phyloP scores from a whole-genome alignment of 2,113 vertebrate genomes.

The Microcebus tavaratra region DNA sequence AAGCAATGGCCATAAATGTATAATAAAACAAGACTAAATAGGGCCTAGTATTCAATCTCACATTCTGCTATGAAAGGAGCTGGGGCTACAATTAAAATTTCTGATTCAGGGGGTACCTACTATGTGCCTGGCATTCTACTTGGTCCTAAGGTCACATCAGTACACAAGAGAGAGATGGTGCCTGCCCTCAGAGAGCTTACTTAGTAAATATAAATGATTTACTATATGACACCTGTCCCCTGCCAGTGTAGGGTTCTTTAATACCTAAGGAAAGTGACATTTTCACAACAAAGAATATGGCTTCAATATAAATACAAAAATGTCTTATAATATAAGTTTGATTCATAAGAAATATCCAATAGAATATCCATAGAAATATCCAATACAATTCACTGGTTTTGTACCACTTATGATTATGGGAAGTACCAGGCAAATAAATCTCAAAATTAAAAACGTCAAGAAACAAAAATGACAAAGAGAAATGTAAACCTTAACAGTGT shows the following conservation, averaged over 20 bases:
- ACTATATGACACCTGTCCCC: neutral
- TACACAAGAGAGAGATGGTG: neutral
- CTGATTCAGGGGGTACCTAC: neutral
- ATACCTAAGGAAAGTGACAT: neutral
- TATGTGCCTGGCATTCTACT: too few relatives aligned
- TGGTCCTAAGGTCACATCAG: neutral
- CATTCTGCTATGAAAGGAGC: neutral
- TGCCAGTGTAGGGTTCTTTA: neutral
- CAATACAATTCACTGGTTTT: neutral
- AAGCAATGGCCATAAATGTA: neutral
- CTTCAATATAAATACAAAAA: neutral
- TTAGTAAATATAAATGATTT: neutral
- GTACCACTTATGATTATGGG: neutral
- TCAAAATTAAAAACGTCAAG: conserved; percentile 35
- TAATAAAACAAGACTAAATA: neutral
- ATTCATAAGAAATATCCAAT: neutral
- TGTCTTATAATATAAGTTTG: neutral
- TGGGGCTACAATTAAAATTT: neutral
- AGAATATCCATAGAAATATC: neutral
- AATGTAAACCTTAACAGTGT: neutral
- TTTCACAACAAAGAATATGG: neutral
- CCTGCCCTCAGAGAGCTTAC: neutral
- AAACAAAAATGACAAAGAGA: neutral
- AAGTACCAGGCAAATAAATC: neutral
- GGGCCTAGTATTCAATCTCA: neutral